These are phyloP conservation scores for Anabacerthia variegaticeps DNA, from an alignment of 2,797 vertebrate genomes.

Conservation along the genomic window DNA sequence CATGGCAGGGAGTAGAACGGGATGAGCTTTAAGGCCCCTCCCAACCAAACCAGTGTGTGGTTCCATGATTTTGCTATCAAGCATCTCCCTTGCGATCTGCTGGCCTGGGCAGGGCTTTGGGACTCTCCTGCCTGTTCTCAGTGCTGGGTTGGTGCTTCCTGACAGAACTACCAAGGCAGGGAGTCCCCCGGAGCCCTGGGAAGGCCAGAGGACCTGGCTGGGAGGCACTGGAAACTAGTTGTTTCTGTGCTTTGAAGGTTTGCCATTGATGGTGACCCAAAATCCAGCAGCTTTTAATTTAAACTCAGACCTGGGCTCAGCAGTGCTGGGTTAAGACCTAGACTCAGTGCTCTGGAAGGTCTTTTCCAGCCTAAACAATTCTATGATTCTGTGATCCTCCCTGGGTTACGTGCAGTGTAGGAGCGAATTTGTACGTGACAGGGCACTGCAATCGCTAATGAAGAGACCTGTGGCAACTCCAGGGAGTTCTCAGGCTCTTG, in stretches of 20 bases:
- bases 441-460: rapidly evolving
- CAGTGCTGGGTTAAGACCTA: background rate
- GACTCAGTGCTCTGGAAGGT: rapidly evolving
- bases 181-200: background rate
- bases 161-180: background rate
- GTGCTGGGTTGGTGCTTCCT: rapidly evolving
- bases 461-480: background rate
- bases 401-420: rapidly evolving
- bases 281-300: rapidly evolving
- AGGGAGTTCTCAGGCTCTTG: background rate
- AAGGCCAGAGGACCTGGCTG: background rate
- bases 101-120: rapidly evolving
- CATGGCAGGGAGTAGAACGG: background rate
- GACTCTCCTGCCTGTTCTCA: background rate
- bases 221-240: background rate
- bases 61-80: background rate
- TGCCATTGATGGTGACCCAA: rapidly evolving
- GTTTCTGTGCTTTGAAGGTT: background rate
- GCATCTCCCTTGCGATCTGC: background rate
- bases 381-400: rapidly evolving
- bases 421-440: background rate
- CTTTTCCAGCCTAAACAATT: background rate
- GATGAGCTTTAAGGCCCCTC: rapidly evolving
- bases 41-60: background rate
- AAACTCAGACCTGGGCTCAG: background rate